Base-by-base conservation (phyloP, 23 tunicate species). In the Oikopleura albicans region DNA sequence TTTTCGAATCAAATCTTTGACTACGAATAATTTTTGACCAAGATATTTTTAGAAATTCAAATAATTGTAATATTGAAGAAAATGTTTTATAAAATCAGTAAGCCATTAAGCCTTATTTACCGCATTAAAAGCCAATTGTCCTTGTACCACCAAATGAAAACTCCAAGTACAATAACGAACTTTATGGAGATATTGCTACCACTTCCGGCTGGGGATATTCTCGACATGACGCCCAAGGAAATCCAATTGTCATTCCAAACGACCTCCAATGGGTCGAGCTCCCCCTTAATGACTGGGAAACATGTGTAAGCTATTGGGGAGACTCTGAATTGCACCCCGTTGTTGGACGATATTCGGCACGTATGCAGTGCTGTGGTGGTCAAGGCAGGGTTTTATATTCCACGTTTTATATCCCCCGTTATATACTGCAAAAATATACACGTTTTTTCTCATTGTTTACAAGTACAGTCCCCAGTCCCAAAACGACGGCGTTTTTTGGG, bases 311-410 rank as follows among this genome's bases (percentile, higher is more conserved):
- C 8, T 49, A 8, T 22, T 49, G 59, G 59, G 59, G 59, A 8
- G 59, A 49, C 59, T 22, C 59, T 8, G 22, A 8, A 8, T 8
- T 49, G 16, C 8, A 49, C 59, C 59, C 59, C 22, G 22, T 49
- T 22, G 16, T 49, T 22, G 59, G 59, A 8, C 8, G 22, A 49
- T 49, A 49, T 71, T 76, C 87, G 40, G 39, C 40, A 40, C 87
- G 85, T 0, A 86, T 86, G 85, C 85, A 83, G 37, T 86, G 87
- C 75, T 84, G 66, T 76, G 87, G 57, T 8, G 87, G 87, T 40
- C 59, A 83, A 41, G 84, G 84, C 37, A n/a, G n/a, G n/a, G n/a
- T n/a, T n/a, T 57, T 39, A 1, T 0, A 39, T 29, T 39, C 84
- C 4, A n/a, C n/a, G n/a, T n/a, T n/a, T n/a, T n/a, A n/a, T n/a